phyloP scores from a whole-genome alignment of 2,888 invertebrate genomes.

The Tachystola acroxantha region DNA sequence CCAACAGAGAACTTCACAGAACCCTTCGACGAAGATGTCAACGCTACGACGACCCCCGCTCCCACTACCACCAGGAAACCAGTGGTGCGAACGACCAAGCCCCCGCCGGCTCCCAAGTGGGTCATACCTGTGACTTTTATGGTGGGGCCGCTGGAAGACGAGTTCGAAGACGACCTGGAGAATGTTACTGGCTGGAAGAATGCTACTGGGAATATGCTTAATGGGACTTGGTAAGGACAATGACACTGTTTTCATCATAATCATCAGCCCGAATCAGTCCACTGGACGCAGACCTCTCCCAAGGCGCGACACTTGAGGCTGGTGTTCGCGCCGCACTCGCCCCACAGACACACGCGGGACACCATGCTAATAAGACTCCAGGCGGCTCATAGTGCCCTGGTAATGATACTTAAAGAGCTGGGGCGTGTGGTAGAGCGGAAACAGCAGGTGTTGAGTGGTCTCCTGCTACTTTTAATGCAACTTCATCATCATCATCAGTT shows the following conservation, averaged over 20 bases:
- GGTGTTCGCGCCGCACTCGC: too few species aligned
- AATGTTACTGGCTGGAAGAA: constrained; percentile 50
- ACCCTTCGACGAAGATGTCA: constrained; percentile 49
- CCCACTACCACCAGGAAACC: constrained; percentile 39
- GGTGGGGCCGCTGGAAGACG: constrained; percentile 79
- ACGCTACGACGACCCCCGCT: constrained; percentile 46
- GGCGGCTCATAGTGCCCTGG: too few species aligned
- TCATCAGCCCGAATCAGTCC: too few species aligned
- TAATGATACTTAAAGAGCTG: too few species aligned
- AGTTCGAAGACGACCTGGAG: constrained; percentile 57
- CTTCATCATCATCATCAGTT: too few species aligned
- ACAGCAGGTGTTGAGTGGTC: too few species aligned
- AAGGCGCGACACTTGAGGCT: too few species aligned
- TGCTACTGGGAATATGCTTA: constrained; percentile 42
- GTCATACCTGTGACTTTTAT: constrained; percentile 88
- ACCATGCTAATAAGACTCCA: too few species aligned
- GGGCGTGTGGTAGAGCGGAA: neutral
- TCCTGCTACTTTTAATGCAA: too few species aligned
- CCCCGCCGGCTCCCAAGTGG: constrained; percentile 79
- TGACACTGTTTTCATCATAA: neutral
- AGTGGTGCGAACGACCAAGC: constrained; percentile 32
- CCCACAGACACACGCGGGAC: too few species aligned
- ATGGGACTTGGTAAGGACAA: constrained; percentile 54
- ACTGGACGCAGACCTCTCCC: too few species aligned
- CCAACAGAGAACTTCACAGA: constrained; percentile 75